Conservation (phyloP, 2,113 vertebrate species). For the Pseudorasbora parva region DNA sequence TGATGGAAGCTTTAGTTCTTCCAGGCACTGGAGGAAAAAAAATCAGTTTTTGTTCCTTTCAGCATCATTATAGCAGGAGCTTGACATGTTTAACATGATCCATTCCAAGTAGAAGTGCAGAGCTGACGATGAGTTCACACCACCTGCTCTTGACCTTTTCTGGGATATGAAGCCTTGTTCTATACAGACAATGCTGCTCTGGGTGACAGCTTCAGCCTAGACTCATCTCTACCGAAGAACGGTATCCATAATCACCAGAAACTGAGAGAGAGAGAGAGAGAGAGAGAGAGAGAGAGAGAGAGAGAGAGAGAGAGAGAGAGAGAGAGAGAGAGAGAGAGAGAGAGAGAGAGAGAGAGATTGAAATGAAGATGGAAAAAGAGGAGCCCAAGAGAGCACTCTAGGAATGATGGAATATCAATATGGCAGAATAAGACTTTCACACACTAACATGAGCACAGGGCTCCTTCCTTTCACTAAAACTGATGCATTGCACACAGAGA, state of each 20-base stretch:
- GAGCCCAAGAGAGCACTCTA: constrained; percentile 47
- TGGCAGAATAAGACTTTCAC: constrained; percentile 62
- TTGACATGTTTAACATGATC: constrained; percentile 66
- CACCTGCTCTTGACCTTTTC: constrained; percentile 65
- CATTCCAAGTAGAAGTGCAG: constrained; percentile 59
- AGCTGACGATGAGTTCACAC: constrained; percentile 66
- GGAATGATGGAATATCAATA: constrained; percentile 65
- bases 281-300: constrained; percentile 42
- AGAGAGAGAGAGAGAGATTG: constrained; percentile 1
- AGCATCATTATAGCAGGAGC: constrained; percentile 47
- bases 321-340: constrained; percentile 44
- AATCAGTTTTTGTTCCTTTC: constrained; percentile 39
- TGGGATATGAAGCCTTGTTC: constrained; percentile 57
- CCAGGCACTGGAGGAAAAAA: neutral
- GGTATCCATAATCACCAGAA: constrained; percentile 62
- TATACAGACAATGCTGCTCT: constrained; percentile 61
- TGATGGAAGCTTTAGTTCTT: constrained; percentile 44
- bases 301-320: constrained; percentile 35
- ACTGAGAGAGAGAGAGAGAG: constrained; percentile 32
- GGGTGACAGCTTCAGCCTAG: constrained; percentile 58
- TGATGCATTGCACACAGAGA: constrained; percentile 51
- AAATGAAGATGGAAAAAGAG: constrained; percentile 48
- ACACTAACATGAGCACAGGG: constrained; percentile 52
- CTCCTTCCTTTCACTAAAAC: constrained; percentile 55
- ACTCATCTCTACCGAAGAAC: constrained; percentile 55